phyloP scores from a whole-genome alignment of 2,797 vertebrate species.

The Hyperoplus immaculatus region DNA sequence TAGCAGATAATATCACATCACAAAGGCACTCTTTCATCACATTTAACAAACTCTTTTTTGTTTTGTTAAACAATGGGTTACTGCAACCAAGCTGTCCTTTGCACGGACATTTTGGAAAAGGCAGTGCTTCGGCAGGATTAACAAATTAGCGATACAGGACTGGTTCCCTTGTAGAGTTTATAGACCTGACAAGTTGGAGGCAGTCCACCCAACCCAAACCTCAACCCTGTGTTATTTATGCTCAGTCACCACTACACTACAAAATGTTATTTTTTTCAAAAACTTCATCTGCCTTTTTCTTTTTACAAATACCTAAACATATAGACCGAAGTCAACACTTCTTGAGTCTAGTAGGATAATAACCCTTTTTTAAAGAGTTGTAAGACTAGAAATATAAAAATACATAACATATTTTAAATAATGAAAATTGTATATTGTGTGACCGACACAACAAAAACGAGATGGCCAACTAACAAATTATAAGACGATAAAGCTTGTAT shows the following conservation, averaged over 20 bases:
- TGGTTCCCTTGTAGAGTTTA: slow-evolving; percentile 6
- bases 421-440: not conserved
- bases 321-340: not conserved
- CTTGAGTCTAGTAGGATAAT: not conserved
- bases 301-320: not conserved
- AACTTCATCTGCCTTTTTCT: not conserved
- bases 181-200: slow-evolving; percentile 9
- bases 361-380: not conserved
- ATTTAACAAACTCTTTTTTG: not conserved
- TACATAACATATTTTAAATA: not conserved
- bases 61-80: not conserved
- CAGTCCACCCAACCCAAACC: slow-evolving; percentile 1
- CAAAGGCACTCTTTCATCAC: not conserved
- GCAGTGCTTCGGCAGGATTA: slow-evolving; percentile 4
- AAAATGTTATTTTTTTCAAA: not conserved
- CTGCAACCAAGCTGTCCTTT: not conserved
- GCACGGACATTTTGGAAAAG: slow-evolving; percentile 25
- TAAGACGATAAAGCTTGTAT: not conserved
- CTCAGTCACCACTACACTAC: not conserved
- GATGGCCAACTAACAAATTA: not conserved
- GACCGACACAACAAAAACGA: not conserved
- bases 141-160: slow-evolving; percentile 27
- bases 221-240: not conserved
- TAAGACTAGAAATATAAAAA: not conserved
- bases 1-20: slow-evolving; percentile 26